These are phyloP conservation scores for Dendrocincla tyrannina DNA, from an alignment of 2,797 vertebrate species.

Conservation along the genomic window DNA sequence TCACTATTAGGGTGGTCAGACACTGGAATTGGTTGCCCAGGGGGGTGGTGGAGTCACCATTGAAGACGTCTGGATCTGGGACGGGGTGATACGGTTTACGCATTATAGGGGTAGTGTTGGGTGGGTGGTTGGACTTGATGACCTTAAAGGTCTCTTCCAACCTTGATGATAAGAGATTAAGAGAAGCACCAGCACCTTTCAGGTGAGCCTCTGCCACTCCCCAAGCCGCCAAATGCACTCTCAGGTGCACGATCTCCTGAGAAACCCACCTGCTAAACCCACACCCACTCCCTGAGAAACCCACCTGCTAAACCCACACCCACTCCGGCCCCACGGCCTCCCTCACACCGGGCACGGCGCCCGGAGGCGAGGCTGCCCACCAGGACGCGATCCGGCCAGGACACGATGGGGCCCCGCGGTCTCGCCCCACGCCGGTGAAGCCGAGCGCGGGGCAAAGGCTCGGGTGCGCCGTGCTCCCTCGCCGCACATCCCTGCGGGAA, in stretches of 20 bases:
- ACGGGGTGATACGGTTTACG: background rate
- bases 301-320: background rate
- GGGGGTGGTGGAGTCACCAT: background rate
- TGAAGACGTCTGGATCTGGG: background rate
- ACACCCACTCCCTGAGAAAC: no score
- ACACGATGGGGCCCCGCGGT: background rate
- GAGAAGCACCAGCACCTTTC: background rate
- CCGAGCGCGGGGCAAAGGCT: rapidly evolving
- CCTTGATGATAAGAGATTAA: no score
- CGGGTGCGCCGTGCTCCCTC: rapidly evolving
- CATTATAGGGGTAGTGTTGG: no score
- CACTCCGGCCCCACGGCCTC: no score
- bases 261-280: background rate
- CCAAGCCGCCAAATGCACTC: background rate
- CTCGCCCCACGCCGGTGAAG: rapidly evolving
- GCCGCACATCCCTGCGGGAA: no score
- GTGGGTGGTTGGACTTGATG: background rate
- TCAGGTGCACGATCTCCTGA: background rate
- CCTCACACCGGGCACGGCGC: background rate
- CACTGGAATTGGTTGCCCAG: no score
- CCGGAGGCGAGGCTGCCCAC: rapidly evolving
- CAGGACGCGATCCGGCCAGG: rapidly evolving
- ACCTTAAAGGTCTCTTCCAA: background rate
- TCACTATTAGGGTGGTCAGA: background rate
- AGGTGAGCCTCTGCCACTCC: background rate